A percentile compares a stretch with the other conserved stretches of the same genome.
Evolutionary conservation across 2,113 vertebrate genomes (phyloP).

Genomic region (Sterrhoptilus dennistouni): DNA sequence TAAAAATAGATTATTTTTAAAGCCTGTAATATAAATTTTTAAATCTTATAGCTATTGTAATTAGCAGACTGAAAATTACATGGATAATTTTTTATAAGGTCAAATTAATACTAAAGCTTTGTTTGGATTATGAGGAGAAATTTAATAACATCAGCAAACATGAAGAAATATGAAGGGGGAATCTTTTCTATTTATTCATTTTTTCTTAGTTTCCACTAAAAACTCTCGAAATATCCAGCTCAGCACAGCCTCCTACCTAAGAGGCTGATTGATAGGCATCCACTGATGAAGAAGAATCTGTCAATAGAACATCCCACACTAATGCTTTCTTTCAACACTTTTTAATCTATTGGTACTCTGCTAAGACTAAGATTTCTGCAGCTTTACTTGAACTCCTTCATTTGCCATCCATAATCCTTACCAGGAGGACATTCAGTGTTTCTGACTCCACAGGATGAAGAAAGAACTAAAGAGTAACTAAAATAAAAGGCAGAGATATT

Average conservation of each 20-base stretch:
- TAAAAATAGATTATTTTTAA: background rate
- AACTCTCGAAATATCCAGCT: background rate
- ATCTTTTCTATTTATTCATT: background rate
- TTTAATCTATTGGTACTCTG: background rate
- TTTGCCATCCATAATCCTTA: background rate
- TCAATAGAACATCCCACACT: background rate
- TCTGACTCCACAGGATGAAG: background rate
- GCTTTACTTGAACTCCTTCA: background rate
- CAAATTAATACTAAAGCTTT: background rate
- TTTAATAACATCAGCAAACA: background rate
- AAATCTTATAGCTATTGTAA: background rate
- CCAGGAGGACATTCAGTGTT: background rate
- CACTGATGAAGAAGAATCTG: background rate
- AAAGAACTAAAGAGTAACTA: background rate
- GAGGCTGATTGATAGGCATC: background rate
- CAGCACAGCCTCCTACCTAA: background rate
- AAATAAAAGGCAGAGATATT: background rate
- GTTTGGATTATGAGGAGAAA: background rate
- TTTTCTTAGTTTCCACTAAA: background rate
- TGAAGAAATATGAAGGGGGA: background rate
- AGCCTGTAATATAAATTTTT: background rate
- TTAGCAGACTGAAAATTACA: background rate
- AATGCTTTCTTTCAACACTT: background rate
- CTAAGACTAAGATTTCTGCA: background rate
- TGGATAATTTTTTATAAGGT: background rate